Evolutionary conservation across 2,797 vertebrate genomes (phyloP), one percentile per base, ranked within the genome.

Genomic region (Nyctibius grandis): DNA sequence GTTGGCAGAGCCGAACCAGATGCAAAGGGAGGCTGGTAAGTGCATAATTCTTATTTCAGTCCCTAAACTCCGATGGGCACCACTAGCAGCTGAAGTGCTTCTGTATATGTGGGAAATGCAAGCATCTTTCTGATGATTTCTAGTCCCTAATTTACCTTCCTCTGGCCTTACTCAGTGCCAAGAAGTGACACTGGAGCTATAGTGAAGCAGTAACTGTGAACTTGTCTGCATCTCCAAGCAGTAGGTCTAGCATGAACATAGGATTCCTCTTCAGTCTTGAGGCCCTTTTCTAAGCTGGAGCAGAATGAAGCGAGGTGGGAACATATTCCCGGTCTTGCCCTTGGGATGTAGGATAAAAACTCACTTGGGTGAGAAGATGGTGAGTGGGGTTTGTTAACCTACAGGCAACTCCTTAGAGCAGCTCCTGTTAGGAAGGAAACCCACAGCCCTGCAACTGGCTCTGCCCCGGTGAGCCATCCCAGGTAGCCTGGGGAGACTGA

Each of bases 221-320:
- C 9, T 38, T 56, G 63, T 75, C 38, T 75, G 19, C 25, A 11
- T 28, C 29, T 73, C 63, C 45, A 68, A 21, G 60, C 53, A 15
- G 17, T 8, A 75, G 68, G 8, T 67, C 31, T 70, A 11, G 57
- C 76, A 74, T 31, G 38, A 69, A 9, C 3, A 2, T 0, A 0
- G 34, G 19, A 25, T 84, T 75, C 21, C 42, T 29, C 5, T 67
- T 63, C 0, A 0, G 13, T 9, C 45, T 50, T 2, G 4, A 57
- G 22, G 22, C 21, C 26, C 13, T 47, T 77, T 12, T 73, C 23
- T 25, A 69, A 56, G n/a, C 44, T 31, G 40, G 8, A 88, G 14
- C 29, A 88, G 68, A 34, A 21, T 1, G 12, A 77, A 78, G 10
- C 2, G 54, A 51, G 36, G 5, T 6, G 12, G 67, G 47, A 81